These are phyloP conservation scores for Dipodomys ordii DNA, from an alignment of 2,113 vertebrate species.

Conservation along the genomic window DNA sequence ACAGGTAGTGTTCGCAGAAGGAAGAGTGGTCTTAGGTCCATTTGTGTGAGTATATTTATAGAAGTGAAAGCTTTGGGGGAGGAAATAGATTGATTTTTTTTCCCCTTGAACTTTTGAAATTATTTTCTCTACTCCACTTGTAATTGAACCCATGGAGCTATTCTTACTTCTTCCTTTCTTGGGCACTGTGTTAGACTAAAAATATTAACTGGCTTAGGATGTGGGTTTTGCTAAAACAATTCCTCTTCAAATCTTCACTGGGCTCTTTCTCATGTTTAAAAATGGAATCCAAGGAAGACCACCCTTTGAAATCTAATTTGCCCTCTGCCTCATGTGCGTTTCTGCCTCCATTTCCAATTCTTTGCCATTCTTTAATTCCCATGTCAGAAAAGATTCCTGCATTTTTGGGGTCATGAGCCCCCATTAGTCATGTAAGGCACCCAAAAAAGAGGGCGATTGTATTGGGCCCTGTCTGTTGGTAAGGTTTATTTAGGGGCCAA, in stretches of 20 bases:
- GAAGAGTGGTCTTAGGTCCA: conserved; percentile 69
- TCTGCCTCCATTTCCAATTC: background rate
- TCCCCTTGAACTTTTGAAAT: conserved; percentile 84
- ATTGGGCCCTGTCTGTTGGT: background rate
- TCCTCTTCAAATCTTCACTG: conserved; percentile 44
- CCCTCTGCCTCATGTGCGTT: background rate
- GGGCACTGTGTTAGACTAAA: conserved; percentile 58
- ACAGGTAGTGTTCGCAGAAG: conserved; percentile 66
- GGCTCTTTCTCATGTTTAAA: background rate
- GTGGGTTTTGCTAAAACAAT: conserved; percentile 67
- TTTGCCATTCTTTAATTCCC: background rate
- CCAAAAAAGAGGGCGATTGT: background rate
- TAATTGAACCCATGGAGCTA: conserved; percentile 78
- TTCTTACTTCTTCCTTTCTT: conserved; percentile 77
- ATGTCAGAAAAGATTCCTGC: background rate
- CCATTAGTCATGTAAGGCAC: background rate
- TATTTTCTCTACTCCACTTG: conserved; percentile 79
- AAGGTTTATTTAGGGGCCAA: conserved; percentile 59
- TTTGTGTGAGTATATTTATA: conserved; percentile 84
- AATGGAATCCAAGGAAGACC: background rate
- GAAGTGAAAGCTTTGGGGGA: conserved; percentile 80
- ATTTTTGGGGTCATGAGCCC: background rate
- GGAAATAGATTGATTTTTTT: conserved; percentile 86
- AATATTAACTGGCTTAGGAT: conserved; percentile 53
- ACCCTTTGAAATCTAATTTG: background rate